These are phyloP conservation scores for Ctena decussata DNA, from an alignment of 2,888 invertebrate species.

Conservation along the genomic window DNA sequence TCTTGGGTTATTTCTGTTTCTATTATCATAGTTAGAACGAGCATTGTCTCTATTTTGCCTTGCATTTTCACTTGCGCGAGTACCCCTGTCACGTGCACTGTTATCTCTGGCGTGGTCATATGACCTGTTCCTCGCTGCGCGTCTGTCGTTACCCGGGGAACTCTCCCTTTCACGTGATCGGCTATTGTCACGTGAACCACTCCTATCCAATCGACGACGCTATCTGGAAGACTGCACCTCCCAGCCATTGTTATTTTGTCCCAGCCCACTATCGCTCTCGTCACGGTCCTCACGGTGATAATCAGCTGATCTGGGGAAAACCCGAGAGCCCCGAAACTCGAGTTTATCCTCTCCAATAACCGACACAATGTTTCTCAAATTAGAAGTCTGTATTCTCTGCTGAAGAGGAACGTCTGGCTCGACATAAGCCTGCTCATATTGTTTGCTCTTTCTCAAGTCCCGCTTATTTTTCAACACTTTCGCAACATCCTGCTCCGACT, in stretches of 20 bases:
- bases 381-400: background rate
- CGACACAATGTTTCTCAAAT: background rate
- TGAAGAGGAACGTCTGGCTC: background rate
- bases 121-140: background rate
- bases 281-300: background rate
- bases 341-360: background rate
- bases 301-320: background rate
- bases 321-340: background rate
- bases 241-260: background rate
- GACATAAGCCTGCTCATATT: background rate
- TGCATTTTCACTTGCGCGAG: background rate
- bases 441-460: background rate
- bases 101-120: background rate
- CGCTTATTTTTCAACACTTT: background rate
- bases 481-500: background rate
- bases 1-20: background rate
- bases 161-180: background rate
- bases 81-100: background rate
- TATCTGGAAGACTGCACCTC: background rate
- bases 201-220: conserved; percentile 1
- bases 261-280: background rate
- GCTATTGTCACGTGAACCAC: background rate
- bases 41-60: background rate
- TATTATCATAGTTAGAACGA: background rate
- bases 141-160: background rate